These are phyloP conservation scores for Odontomyia ornata DNA, from an alignment of 2,888 invertebrate species.

Conservation along the genomic window DNA sequence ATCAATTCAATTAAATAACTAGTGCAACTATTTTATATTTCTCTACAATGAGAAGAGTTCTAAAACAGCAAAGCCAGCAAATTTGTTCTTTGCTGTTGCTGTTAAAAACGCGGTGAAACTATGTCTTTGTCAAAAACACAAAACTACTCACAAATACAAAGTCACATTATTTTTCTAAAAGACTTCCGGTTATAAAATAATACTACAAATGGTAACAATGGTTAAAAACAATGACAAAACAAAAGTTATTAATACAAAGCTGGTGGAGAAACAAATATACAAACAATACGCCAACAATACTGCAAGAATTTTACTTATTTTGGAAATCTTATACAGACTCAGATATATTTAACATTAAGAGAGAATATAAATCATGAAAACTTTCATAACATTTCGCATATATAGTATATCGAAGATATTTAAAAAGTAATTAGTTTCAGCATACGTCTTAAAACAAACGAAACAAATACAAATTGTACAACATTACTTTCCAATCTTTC, in stretches of 20 bases:
- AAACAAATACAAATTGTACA: slow-evolving; percentile 15
- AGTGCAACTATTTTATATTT: slow-evolving; percentile 4
- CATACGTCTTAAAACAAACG: not conserved
- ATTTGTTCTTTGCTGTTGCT: not conserved
- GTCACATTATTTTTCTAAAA: slow-evolving; percentile 26
- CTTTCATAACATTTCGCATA: too few relatives aligned
- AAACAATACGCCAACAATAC: slow-evolving; percentile 23
- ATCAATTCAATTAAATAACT: slow-evolving; percentile 6
- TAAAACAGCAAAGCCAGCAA: not conserved
- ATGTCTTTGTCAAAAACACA: not conserved
- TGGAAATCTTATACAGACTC: slow-evolving; percentile 21
- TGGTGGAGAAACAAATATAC: slow-evolving; percentile 16
- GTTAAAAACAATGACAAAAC: slow-evolving; percentile 1
- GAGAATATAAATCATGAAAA: slow-evolving; percentile 17
- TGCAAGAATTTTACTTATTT: slow-evolving; percentile 18
- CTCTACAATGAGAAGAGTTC: not conserved
- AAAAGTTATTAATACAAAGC: not conserved
- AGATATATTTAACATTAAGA: slow-evolving; percentile 31
- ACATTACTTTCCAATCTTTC: slow-evolving; percentile 45
- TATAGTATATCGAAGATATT: too few relatives aligned
- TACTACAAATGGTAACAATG: slow-evolving; percentile 15
- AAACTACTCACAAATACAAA: slow-evolving; percentile 18
- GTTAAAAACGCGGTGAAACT: not conserved
- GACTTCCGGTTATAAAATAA: not conserved
- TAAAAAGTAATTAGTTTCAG: too few relatives aligned